Evolutionary conservation across 2,797 vertebrate genomes (phyloP).

Genomic region (Pachyuromys duprasi): DNA sequence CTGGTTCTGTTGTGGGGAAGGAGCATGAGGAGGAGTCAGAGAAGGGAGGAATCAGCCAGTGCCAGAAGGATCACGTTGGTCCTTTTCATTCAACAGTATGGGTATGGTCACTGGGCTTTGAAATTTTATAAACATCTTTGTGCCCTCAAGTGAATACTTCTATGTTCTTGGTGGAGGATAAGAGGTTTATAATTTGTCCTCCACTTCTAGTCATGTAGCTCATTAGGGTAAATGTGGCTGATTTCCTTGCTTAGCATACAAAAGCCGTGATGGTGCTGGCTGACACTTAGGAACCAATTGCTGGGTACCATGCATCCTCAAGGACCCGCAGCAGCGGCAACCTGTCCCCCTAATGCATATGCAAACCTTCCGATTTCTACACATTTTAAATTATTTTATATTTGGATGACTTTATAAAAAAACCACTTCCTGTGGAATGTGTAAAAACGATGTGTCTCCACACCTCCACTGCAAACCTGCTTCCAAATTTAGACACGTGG

Average conservation of each 20-base stretch:
- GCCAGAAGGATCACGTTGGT: not conserved
- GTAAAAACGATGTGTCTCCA: conserved; percentile 70
- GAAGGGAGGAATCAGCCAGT: not conserved
- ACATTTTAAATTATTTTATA: conserved; percentile 76
- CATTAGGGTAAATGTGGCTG: conserved; percentile 30
- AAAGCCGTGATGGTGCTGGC: not conserved
- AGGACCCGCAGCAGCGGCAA: not conserved
- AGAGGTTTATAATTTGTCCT: conserved; percentile 15
- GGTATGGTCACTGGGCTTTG: not conserved
- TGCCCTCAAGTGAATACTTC: not conserved
- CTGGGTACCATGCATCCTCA: conserved; percentile 1
- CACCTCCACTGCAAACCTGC: conserved; percentile 58
- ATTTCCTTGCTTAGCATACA: conserved; percentile 14
- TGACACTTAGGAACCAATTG: conserved; percentile 30
- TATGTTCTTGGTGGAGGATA: not conserved
- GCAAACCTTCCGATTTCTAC: conserved; percentile 63
- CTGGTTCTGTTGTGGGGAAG: no score
- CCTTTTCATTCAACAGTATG: not conserved
- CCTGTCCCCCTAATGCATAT: conserved; percentile 18
- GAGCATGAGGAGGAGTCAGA: not conserved
- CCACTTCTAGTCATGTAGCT: not conserved
- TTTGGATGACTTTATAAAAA: conserved; percentile 42
- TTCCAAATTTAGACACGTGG: conserved; percentile 39
- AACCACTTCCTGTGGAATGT: conserved; percentile 64
- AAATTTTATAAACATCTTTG: conserved; percentile 20